These are phyloP conservation scores for Melanophora roralis DNA, from an alignment of 2,888 invertebrate species.

Conservation along the genomic window DNA sequence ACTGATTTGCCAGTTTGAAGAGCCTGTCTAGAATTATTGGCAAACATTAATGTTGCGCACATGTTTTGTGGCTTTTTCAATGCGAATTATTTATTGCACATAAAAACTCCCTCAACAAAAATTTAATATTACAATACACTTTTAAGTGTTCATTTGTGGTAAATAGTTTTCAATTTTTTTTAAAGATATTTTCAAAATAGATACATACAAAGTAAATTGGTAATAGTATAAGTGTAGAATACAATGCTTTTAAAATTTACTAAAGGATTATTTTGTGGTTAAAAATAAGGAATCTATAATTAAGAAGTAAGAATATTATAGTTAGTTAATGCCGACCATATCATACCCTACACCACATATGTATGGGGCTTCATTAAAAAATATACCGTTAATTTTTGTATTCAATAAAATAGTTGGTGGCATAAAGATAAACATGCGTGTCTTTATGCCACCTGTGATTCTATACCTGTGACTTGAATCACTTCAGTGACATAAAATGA, in stretches of 20 bases:
- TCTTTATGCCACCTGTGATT: too few relatives aligned
- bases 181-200: background rate
- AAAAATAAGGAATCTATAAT: background rate
- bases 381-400: too few relatives aligned
- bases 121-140: slow-evolving; percentile 32
- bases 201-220: background rate
- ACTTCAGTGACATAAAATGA: too few relatives aligned
- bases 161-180: background rate
- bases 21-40: slow-evolving; percentile 43
- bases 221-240: background rate
- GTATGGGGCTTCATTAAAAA: too few relatives aligned
- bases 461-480: too few relatives aligned
- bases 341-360: too few relatives aligned
- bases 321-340: too few relatives aligned
- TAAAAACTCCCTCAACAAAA: background rate
- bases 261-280: slow-evolving; percentile 22
- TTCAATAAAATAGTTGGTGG: too few relatives aligned
- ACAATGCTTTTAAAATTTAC: background rate
- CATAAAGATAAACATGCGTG: too few relatives aligned
- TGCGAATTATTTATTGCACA: slow-evolving; percentile 31
- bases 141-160: slow-evolving; percentile 57
- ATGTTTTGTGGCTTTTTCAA: slow-evolving; percentile 23
- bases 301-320: too few relatives aligned
- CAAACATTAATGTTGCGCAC: slow-evolving; percentile 14
- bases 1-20: slow-evolving; percentile 31